Base-by-base conservation (phyloP, 2,797 vertebrate species). In the Brachyrhaphis roseni region DNA sequence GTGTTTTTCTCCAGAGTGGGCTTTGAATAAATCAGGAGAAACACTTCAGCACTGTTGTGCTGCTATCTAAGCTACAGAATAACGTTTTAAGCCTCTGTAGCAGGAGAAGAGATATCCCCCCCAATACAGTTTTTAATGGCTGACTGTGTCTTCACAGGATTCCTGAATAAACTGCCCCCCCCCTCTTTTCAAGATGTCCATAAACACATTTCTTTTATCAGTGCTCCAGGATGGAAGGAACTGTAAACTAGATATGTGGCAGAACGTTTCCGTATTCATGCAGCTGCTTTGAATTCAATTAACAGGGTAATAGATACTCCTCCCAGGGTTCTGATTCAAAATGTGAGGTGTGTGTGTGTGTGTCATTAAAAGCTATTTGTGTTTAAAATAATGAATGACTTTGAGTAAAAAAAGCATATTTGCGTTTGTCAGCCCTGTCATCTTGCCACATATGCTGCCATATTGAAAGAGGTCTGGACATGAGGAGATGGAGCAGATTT, bases 271-370 rank as follows among this genome's bases (percentile, higher is more conserved):
- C 36, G 43, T 41, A 41, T 68, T 43, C 20, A 68, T 68, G 34
- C 36, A 26, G 64, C 78, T 80, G 79, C 72, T 83, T 85, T 90
- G 77, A 83, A 85, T 90, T 90, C 71, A 91, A 82, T 91, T 86
- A 87, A 75, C 64, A 20, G 75, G 45, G 77, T 89, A 88, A 89
- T 86, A 72, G 77, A 81, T 74, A 70, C 77, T 78, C 39, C 74
- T 83, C 47, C 71, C 15, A 47, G 39, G 36, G 4, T 41, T 68
- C 20, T n/a, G 20, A 8, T 68, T 49, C 28, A 46, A 18, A 8
- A 47, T 31, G 15, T 31, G n/a, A 8, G 1, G 18, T 23, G 20
- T 23, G 26, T 53, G 51, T 51, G 20, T 23, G 49, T 49, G 46
- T 28, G 57, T 31, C 26, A 45, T 13, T 45, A 15, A 43, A 71